These are phyloP conservation scores for Lophotis ruficrista DNA, from an alignment of 2,113 vertebrate species.

Conservation along the genomic window DNA sequence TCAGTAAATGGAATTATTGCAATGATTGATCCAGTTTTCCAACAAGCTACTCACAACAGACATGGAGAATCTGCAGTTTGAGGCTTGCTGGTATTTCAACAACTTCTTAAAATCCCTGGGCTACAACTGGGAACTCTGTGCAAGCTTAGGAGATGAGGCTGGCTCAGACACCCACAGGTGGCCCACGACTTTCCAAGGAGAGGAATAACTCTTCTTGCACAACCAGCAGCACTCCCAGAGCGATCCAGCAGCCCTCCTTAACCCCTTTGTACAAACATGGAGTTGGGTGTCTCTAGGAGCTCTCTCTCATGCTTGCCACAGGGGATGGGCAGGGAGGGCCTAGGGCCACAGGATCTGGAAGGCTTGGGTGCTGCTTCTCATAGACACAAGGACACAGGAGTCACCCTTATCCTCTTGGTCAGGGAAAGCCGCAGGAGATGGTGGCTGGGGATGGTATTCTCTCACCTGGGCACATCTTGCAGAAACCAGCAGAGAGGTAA, in stretches of 20 bases:
- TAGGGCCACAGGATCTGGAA: background rate
- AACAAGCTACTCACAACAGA: background rate
- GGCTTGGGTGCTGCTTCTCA: background rate
- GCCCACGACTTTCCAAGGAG: background rate
- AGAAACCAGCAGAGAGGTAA: background rate
- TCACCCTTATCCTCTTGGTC: background rate
- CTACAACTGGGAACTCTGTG: background rate
- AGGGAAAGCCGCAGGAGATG: background rate
- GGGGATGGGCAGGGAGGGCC: background rate
- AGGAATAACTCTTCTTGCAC: background rate
- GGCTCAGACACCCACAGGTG: background rate
- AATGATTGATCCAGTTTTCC: background rate
- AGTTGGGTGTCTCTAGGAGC: background rate
- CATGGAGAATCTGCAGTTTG: background rate
- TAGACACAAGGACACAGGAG: background rate
- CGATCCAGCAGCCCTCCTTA: background rate
- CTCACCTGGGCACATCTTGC: background rate
- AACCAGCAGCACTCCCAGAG: background rate
- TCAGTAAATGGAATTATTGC: background rate
- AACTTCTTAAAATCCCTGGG: background rate
- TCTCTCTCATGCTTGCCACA: background rate
- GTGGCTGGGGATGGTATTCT: background rate
- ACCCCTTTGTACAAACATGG: background rate
- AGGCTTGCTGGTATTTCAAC: background rate
- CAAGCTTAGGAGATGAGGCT: background rate